Base-by-base conservation (phyloP, 1,140 invertebrate species). In the Drosophila equinoxialis region DNA sequence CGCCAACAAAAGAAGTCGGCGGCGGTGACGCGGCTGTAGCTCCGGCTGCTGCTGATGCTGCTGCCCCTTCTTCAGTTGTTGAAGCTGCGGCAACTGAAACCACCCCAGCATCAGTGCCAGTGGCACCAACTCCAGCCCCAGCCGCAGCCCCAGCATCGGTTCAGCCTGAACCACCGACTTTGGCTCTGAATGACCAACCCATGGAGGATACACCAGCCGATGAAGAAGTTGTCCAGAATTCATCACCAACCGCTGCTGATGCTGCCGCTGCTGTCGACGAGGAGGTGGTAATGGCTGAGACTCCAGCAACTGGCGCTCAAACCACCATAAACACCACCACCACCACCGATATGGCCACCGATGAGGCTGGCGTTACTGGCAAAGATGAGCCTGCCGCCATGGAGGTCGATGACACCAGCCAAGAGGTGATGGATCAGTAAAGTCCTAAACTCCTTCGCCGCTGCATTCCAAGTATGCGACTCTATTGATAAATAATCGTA, bases 361-460 rank as follows among this genome's bases (percentile, higher is more conserved):
- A 91, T 33, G 90, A 90, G 14, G 57, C 73, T 4, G 42, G 67
- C 1, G 55, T 65, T 11, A 11, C 45, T 51, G 45, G 45, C 64
- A 89, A 92, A 59, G 87, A 90, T 39, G 82, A 87, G 55, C 75
- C 81, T 30, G 86, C 86, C 41, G 90, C 87, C 51, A 92, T 92
- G 91, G 91, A 92, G 63, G 83, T 92, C 14, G 91, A 92, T 26
- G 91, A 92, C 48, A 91, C 91, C 62, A 92, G 91, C 75, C 91
- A 92, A 70, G 91, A 92, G 77, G 91, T 91, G 51, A 92, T 92
- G 91, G 78, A 90, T 67, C 91, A 92, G 74, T 92, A 92, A 74
- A 68, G 35, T 14, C 33, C 35, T 13, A 41, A 71, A 71, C 2
- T 51, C 45, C 45, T 51, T 6, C 17, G 45, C n/a, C 17, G 45